These are phyloP conservation scores for Schizaphis graminum DNA, from an alignment of 2,888 invertebrate species.

Conservation along the genomic window DNA sequence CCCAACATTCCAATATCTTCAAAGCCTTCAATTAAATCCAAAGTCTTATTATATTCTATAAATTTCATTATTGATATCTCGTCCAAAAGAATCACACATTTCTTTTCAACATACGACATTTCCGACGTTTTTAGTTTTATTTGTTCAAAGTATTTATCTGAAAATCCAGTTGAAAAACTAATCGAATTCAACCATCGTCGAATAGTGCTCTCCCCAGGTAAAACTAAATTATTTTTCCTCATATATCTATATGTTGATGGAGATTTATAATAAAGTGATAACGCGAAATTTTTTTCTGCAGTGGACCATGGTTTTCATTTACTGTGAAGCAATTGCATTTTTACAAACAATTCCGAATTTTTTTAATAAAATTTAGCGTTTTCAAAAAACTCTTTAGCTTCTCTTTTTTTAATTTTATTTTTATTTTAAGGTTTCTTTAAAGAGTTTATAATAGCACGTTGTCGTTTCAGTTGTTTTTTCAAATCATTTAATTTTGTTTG, in stretches of 20 bases:
- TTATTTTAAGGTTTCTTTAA: too few species aligned
- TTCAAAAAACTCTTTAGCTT: too few species aligned
- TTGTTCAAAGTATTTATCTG: neutral
- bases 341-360: neutral
- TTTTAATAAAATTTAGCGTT: neutral
- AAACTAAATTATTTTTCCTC: neutral
- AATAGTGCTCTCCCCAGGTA: slow-evolving; percentile 27
- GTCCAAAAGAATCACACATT: neutral
- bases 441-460: too few species aligned
- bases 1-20: slow-evolving; percentile 68
- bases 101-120: neutral
- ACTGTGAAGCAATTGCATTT: neutral
- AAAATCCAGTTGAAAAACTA: slow-evolving; percentile 17
- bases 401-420: too few species aligned
- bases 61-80: neutral
- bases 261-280: slow-evolving; percentile 34
- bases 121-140: neutral
- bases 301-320: neutral
- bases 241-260: slow-evolving; percentile 25
- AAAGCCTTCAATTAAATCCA: slow-evolving; percentile 67
- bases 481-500: too few species aligned
- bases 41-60: slow-evolving; percentile 65
- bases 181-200: slow-evolving; percentile 4
- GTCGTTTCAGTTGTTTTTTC: too few species aligned
- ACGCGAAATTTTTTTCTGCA: neutral